Percentiles rank a stretch among this genome's conserved stretches.
phyloP scores from a whole-genome alignment of 2,797 vertebrate genomes.

The Syngnathus acus region DNA sequence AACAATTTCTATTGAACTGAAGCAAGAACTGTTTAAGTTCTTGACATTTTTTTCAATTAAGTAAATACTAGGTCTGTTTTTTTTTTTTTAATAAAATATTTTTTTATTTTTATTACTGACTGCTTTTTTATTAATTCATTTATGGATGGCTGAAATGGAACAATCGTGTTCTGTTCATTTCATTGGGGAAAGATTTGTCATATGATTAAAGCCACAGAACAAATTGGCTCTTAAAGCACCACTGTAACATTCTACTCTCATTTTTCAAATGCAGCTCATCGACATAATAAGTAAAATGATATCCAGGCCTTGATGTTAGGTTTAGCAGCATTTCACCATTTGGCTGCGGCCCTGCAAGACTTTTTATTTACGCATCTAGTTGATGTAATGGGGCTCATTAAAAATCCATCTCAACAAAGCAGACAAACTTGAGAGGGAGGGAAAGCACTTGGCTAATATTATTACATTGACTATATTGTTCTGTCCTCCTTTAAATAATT shows the following conservation, averaged over 20 bases:
- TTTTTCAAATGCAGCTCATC: background rate
- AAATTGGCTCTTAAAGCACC: too few species aligned
- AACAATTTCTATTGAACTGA: too few species aligned
- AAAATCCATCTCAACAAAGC: constrained; percentile 1
- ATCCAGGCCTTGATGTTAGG: background rate
- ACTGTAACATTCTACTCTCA: background rate
- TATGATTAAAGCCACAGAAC: too few species aligned
- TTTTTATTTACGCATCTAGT: background rate
- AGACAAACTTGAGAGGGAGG: background rate
- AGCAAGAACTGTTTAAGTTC: too few species aligned
- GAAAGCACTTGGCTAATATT: constrained; percentile 1
- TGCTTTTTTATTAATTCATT: too few species aligned
- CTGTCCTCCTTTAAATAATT: background rate
- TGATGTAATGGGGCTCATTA: constrained; percentile 1
- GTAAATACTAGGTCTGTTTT: too few species aligned
- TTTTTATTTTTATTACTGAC: too few species aligned
- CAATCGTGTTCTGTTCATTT: too few species aligned
- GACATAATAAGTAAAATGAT: background rate
- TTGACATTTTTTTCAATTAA: too few species aligned
- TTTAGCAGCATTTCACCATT: background rate
- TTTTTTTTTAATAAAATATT: too few species aligned
- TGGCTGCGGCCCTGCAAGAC: background rate
- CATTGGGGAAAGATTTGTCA: background rate
- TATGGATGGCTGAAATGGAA: too few species aligned
- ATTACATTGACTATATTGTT: background rate